Conservation (phyloP, 1,140 invertebrate genomes). For the Aporrectodea caliginosa region DNA sequence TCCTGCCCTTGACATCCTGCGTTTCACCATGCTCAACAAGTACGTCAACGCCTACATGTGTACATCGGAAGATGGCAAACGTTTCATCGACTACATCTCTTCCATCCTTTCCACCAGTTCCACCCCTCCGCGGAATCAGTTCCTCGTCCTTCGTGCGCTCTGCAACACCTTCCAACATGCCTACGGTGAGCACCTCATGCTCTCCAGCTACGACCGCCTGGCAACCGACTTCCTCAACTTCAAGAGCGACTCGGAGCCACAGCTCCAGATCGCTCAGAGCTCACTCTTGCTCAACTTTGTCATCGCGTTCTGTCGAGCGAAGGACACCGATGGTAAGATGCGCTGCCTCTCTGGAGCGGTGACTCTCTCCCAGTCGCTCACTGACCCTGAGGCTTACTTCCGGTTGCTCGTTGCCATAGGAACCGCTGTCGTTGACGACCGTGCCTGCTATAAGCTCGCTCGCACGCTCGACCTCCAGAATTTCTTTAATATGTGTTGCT, state of each 20-base stretch:
- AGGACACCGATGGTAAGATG: background rate
- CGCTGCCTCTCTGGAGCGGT: background rate
- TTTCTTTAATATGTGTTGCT: background rate
- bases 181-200: background rate
- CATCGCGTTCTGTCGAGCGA: background rate
- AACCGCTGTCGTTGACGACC: background rate
- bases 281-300: background rate
- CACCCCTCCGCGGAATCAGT: background rate
- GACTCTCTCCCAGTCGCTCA: background rate
- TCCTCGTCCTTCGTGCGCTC: background rate
- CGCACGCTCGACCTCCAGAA: background rate
- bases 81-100: background rate
- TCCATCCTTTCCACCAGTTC: background rate
- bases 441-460: background rate
- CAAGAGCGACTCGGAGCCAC: background rate
- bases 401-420: background rate
- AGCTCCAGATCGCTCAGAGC: background rate
- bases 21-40: background rate
- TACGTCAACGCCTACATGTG: background rate
- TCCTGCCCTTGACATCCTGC: background rate
- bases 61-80: background rate
- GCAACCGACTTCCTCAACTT: background rate
- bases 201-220: background rate
- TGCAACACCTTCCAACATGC: background rate
- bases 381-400: background rate